phyloP scores from a whole-genome alignment of 2,113 vertebrate species.

The Ictalurus punctatus region DNA sequence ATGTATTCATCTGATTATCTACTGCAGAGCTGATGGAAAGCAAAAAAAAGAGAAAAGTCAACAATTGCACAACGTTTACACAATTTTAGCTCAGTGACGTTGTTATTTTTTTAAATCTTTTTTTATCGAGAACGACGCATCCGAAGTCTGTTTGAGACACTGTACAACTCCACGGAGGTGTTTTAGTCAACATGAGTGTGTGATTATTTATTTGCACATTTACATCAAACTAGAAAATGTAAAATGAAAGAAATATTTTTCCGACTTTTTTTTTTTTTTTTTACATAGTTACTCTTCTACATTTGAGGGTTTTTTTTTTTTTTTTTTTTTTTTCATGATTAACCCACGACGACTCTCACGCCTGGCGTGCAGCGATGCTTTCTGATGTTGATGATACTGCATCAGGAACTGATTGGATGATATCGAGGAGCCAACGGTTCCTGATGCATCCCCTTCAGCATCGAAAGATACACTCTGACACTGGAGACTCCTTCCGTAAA shows the following conservation, averaged over 20 bases:
- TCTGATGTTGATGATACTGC: conserved; percentile 96
- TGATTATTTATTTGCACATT: not conserved
- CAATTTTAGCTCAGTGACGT: not conserved
- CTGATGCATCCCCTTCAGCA: conserved; percentile 94
- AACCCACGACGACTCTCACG: not conserved
- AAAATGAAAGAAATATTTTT: not conserved
- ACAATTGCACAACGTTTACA: no score
- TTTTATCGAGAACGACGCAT: not conserved
- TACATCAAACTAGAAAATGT: not conserved
- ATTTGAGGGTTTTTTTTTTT: not conserved
- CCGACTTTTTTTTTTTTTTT: no score
- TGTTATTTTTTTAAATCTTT: not conserved
- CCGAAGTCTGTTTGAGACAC: not conserved
- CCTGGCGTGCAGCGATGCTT: conserved; percentile 39
- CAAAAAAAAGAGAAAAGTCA: no score
- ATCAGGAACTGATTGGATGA: conserved; percentile 97
- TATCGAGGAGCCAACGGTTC: conserved; percentile 81
- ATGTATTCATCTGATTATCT: no score
- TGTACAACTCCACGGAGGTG: not conserved
- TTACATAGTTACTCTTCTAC: not conserved
- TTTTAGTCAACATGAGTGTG: not conserved
- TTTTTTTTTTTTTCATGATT: no score
- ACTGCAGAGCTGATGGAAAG: no score
- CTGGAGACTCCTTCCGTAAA: not conserved
- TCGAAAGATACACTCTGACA: conserved; percentile 74